These are phyloP conservation scores for Drosophila nikananu DNA, from an alignment of 1,140 invertebrate species.

Conservation along the genomic window DNA sequence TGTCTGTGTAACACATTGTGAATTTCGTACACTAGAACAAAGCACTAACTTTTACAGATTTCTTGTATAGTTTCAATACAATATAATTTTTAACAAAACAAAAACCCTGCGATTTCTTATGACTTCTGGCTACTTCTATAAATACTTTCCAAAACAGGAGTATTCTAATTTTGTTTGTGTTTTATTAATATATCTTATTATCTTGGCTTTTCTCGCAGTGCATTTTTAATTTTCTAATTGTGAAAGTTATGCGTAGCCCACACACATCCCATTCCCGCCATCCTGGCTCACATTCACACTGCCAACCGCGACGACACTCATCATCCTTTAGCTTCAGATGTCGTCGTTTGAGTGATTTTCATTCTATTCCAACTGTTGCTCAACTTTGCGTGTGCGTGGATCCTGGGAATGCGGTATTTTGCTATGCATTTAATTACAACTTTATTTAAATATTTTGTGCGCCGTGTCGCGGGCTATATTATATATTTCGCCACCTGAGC, in stretches of 20 bases:
- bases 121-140: neutral
- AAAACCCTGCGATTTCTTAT: neutral
- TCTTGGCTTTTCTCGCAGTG: conserved; percentile 37
- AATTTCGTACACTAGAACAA: conserved; percentile 40
- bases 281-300: conserved; percentile 5
- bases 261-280: conserved; percentile 6
- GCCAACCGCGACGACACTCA: conserved; percentile 30
- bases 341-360: conserved; percentile 71
- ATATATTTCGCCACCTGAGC: conserved; percentile 29
- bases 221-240: conserved; percentile 79
- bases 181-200: neutral
- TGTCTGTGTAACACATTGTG: conserved; percentile 10
- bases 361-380: conserved; percentile 77
- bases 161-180: no score
- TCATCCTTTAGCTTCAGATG: conserved; percentile 47
- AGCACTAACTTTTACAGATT: conserved; percentile 6
- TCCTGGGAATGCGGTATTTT: conserved; percentile 19
- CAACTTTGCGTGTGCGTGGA: conserved; percentile 26
- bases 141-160: neutral
- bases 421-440: conserved; percentile 80
- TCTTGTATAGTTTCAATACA: neutral
- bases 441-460: conserved; percentile 81
- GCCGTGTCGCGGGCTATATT: conserved; percentile 50
- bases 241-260: conserved; percentile 56
- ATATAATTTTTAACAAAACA: neutral